These are phyloP conservation scores for Drosophila obscura DNA, from an alignment of 1,140 invertebrate species.

Conservation along the genomic window DNA sequence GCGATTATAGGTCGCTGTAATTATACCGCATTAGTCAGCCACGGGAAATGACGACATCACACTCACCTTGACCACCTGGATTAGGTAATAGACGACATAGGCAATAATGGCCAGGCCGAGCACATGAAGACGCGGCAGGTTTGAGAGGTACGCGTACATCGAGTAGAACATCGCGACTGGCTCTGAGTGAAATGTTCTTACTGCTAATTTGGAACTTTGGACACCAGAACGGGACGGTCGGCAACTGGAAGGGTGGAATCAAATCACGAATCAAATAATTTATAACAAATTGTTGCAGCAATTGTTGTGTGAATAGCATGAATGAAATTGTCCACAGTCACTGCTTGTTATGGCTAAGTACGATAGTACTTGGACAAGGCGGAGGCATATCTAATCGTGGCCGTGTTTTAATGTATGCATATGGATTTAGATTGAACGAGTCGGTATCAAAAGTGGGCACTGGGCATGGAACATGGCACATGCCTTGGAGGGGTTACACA, in stretches of 20 bases:
- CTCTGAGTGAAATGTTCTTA: constrained; percentile 55
- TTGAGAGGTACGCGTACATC: constrained; percentile 72
- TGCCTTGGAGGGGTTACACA: constrained; percentile 8
- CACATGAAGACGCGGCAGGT: constrained; percentile 73
- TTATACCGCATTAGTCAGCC: constrained; percentile 13
- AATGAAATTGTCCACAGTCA: constrained; percentile 22
- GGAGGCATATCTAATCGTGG: constrained; percentile 44
- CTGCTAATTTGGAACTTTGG: constrained; percentile 52
- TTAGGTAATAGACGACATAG: constrained; percentile 81
- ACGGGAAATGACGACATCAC: constrained; percentile 33
- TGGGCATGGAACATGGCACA: constrained; percentile 18
- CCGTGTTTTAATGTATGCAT: constrained; percentile 43
- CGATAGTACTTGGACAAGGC: constrained; percentile 21
- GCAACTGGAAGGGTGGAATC: constrained; percentile 42
- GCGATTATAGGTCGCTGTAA: constrained; percentile 84
- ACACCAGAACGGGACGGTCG: constrained; percentile 36
- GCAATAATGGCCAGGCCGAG: constrained; percentile 66
- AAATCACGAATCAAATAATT: constrained; percentile 14
- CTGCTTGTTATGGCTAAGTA: constrained; percentile 24
- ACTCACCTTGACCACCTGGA: constrained; percentile 83
- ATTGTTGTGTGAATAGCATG: constrained; percentile 3
- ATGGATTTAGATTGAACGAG: constrained; percentile 44
- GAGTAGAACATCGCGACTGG: constrained; percentile 68
- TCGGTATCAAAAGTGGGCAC: not conserved
- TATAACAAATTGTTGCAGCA: constrained; percentile 18